Conservation (phyloP, 2,113 vertebrate species). For the Cariama cristata region DNA sequence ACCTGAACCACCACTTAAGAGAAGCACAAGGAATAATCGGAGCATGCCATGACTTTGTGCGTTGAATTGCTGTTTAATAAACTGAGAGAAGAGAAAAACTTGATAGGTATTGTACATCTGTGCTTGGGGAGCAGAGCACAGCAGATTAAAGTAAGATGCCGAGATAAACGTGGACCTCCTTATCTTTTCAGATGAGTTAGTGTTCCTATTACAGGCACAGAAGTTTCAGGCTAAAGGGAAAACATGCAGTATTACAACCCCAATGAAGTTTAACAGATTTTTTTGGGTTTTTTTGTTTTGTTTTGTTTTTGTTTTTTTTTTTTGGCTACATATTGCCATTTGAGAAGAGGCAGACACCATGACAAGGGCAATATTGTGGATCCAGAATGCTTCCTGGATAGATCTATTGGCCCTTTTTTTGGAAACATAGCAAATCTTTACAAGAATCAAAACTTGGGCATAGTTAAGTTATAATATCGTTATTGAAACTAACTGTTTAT, state of each 20-base stretch:
- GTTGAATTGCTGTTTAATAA: neutral
- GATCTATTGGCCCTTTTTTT: neutral
- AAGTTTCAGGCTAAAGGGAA: neutral
- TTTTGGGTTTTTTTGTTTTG: neutral
- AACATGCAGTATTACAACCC: neutral
- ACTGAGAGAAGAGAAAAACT: neutral
- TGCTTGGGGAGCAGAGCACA: neutral
- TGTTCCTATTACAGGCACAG: neutral
- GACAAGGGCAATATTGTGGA: neutral
- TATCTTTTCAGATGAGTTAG: neutral
- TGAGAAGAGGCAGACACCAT: neutral
- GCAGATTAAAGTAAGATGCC: neutral
- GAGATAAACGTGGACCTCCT: neutral
- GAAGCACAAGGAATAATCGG: neutral
- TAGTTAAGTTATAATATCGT: neutral
- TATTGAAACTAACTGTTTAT: neutral
- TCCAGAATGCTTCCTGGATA: neutral
- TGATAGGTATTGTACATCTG: neutral
- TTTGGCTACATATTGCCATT: neutral
- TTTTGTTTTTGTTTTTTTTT: too few relatives aligned
- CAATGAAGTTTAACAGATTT: neutral
- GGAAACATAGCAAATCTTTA: neutral
- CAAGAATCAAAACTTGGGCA: neutral
- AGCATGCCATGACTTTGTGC: neutral
- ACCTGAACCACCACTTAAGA: neutral